Evolutionary conservation across 1,140 invertebrate genomes (phyloP), one percentile per base, ranked within the genome.

Genomic region (Apis florea): DNA sequence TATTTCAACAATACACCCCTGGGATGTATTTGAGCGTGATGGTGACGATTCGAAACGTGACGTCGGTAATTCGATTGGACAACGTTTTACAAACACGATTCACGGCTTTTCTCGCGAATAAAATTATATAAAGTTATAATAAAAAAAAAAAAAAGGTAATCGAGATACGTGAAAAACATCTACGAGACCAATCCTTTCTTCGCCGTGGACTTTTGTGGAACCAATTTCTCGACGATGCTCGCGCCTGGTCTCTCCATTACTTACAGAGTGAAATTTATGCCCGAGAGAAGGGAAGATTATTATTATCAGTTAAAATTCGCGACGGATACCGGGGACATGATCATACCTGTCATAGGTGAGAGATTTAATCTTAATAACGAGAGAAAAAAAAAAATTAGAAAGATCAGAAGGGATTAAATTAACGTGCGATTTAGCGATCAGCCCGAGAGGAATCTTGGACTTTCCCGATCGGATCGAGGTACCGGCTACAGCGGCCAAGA

Each of bases 401-500:
- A 53, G 51, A 53, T 53, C 13, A 53, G 1, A 13, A 4, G 51
- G 1, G 17, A 19, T 56, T 56, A 21, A 19, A 8, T 3, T 26
- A 31, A 63, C 31, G 15, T 58, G 0, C 12, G 13, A 1, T 87
- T 26, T 58, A 94, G 94, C 92, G 8, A 89, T 94, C 47, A 93
- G 93, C 5, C 88, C 91, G 11, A 87, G 93, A 81, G 90, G 93
- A 9, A 78, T 95, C 15, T 82, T 95, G 9, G 91, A 94, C 77
- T 89, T 94, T 67, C 94, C 94, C 2, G 94, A 95, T 88, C 59
- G 73, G 12, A 92, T 95, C n/a, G 79, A 89, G 15, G 67, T 95
- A 56, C 91, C 91, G 21, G 71, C 79, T 1, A 92, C 92, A 53
- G 90, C 92, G 4, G 91, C 94, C 0, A 94, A 94, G 80, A 88